Conservation (phyloP, 2,888 invertebrate species). For the Scelioninae gen. 1 region DNA sequence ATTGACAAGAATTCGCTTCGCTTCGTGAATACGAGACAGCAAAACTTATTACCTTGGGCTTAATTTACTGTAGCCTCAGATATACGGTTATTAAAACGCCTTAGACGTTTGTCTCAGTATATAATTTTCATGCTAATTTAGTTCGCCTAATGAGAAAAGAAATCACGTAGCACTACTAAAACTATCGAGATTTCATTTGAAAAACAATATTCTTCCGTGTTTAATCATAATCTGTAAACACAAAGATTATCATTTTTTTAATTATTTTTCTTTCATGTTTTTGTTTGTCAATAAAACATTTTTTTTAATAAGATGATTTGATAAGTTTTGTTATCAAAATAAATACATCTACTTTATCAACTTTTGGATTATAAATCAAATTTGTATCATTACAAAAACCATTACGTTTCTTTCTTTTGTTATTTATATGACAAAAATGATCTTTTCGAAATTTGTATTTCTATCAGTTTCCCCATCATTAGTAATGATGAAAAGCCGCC, state of each 20-base stretch:
- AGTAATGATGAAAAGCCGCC: slow-evolving; percentile 15
- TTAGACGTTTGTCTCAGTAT: slow-evolving; percentile 1
- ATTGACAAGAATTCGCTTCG: slow-evolving; percentile 56
- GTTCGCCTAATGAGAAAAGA: slow-evolving; percentile 36
- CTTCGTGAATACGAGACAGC: slow-evolving; percentile 47
- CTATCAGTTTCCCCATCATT: slow-evolving; percentile 25
- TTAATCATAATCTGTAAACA: no score
- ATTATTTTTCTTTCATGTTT: no score
- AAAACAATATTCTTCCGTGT: neutral
- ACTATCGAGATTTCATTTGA: neutral
- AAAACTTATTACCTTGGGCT: slow-evolving; percentile 54
- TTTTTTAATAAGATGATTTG: no score
- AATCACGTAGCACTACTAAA: neutral
- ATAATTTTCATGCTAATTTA: slow-evolving; percentile 43
- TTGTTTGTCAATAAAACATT: no score
- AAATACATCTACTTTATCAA: no score
- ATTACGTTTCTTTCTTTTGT: neutral
- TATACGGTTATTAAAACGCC: slow-evolving; percentile 37
- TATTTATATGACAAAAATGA: neutral
- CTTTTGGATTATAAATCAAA: no score
- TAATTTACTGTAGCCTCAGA: slow-evolving; percentile 51
- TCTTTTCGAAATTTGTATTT: neutral
- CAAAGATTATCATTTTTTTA: no score
- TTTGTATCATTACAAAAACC: neutral
- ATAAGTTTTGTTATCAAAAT: no score